Conservation (phyloP, 2,797 vertebrate genomes). For the Adelosebastes latens region DNA sequence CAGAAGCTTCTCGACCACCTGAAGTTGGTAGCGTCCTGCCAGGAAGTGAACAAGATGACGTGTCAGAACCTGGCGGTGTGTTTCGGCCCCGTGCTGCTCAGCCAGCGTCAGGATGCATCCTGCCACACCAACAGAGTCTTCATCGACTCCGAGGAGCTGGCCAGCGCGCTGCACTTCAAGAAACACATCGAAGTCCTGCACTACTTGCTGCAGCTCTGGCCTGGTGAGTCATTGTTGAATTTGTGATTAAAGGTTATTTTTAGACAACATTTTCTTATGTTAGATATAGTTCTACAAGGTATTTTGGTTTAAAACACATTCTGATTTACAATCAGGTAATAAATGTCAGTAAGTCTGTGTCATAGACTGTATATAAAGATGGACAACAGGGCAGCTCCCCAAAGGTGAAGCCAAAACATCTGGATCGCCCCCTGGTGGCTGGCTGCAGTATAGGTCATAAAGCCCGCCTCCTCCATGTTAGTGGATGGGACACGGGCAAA, state of each 20-base stretch:
- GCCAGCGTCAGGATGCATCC: slow-evolving; percentile 93
- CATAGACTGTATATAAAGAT: no score
- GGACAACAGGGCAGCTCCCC: no score
- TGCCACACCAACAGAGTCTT: slow-evolving; percentile 94
- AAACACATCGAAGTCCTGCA: slow-evolving; percentile 99
- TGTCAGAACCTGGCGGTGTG: slow-evolving; percentile 99
- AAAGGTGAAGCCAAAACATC: no score
- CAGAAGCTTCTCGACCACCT: slow-evolving; percentile 95
- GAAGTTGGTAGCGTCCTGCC: slow-evolving; percentile 94
- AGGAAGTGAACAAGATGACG: slow-evolving; percentile 97
- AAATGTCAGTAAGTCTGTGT: neutral
- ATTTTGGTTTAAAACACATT: neutral
- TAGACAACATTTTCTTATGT: neutral
- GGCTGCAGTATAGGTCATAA: no score
- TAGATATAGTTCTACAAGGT: neutral
- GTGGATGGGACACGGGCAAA: no score
- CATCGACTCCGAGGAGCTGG: slow-evolving; percentile 95
- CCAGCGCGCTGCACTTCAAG: slow-evolving; percentile 97
- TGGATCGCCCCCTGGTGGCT: no score
- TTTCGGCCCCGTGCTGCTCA: slow-evolving; percentile 95
- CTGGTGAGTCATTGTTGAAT: slow-evolving; percentile 81
- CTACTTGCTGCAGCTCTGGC: slow-evolving; percentile 97
- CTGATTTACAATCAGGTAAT: neutral
- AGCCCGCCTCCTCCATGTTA: no score
- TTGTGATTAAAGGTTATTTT: neutral